Percentiles rank a stretch among this genome's conserved stretches.
Evolutionary conservation across 2,113 vertebrate genomes (phyloP).

Genomic region (Muscicapa adusta): DNA sequence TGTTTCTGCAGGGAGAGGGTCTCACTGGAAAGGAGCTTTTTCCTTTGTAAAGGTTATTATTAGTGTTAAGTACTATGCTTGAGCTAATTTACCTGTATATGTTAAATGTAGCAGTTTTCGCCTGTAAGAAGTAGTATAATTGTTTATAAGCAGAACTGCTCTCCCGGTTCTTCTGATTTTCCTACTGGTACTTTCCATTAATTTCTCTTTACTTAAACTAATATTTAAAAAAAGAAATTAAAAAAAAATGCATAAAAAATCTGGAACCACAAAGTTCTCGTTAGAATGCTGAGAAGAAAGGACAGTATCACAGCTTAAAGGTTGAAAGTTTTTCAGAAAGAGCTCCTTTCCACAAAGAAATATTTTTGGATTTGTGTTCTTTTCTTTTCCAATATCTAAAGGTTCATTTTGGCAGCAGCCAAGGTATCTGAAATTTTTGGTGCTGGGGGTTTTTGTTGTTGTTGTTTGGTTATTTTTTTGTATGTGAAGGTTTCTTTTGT

Average conservation of each 20-base stretch:
- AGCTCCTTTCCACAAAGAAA: not conserved
- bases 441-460: not conserved
- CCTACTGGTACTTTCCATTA: not conserved
- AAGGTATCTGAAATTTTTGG: not conserved
- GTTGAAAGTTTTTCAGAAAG: not conserved
- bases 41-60: not conserved
- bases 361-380: not conserved
- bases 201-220: not conserved
- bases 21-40: not conserved
- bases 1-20: not conserved
- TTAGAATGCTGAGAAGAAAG: not conserved
- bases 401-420: not conserved
- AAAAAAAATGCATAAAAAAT: not conserved
- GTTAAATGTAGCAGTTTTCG: not conserved
- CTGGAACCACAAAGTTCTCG: not conserved
- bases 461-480: not conserved
- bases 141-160: not conserved
- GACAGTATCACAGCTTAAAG: not conserved
- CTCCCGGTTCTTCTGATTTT: not conserved
- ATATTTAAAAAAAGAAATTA: not conserved
- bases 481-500: not conserved
- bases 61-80: not conserved
- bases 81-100: not conserved
- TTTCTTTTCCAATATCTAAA: not conserved
- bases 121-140: not conserved